Base-by-base conservation (phyloP, 2,888 invertebrate species). In the Drosophila falleni region DNA sequence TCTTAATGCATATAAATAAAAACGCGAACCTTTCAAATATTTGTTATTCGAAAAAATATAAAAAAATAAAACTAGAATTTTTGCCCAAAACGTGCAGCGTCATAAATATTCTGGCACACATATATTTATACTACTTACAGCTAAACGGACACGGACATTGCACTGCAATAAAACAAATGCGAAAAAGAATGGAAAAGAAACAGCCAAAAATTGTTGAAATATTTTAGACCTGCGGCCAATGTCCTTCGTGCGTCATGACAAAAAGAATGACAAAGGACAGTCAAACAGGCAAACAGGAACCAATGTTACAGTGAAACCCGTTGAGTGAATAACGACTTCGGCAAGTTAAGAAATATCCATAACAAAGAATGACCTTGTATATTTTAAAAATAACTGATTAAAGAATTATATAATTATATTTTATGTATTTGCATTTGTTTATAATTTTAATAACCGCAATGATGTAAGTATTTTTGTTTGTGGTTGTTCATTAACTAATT, bases 11-110 rank as follows among this genome's bases (percentile, higher is more conserved):
- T 69, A 80, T 66, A 65, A 70, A 78, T 64, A 76, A 74, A 76
- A 78, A 78, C 76, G 79, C 65, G 71, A 88, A 83, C 86, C 82
- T 88, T 83, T 88, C 83, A 88, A 88, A 85, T 77, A 70, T 77
- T 82, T 82, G 86, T 72, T 72, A 85, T 74, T 78, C 77, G 65
- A 66, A 64, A 70, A 78, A 35, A 46, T 39, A 44, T 65, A 58
- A 54, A 26, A 4, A 31, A 47, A 41, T 29, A 46, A 50, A 49
- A 41, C 46, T 31, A 62, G 26, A 37, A 59, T 35, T 42, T 51
- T 69, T 81, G 71, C 66, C 65, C 51, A 78, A 79, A 66, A 71
- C 66, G 70, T 71, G 70, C 73, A 63, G 46, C 80, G 80, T 53
- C 77, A 83, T 88, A 86, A 80, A 85, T 88, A 77, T 81, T 80